Percentiles rank a stretch among this genome's conserved stretches.
phyloP scores from a whole-genome alignment of 2,113 vertebrate species.

The Upupa epops region DNA sequence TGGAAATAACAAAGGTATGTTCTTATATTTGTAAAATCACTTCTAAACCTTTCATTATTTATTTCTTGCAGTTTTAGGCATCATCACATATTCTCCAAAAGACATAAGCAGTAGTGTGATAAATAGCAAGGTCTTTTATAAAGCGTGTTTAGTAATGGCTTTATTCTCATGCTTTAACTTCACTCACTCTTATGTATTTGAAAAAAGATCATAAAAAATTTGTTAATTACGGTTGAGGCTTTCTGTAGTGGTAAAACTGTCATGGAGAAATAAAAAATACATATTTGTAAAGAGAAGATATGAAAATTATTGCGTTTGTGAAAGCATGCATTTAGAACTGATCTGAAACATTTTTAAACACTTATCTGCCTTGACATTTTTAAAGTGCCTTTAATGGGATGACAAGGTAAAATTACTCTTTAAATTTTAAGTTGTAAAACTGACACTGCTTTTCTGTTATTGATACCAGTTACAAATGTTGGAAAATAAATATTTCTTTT shows the following conservation, averaged over 20 bases:
- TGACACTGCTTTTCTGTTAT: neutral
- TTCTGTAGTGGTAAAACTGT: neutral
- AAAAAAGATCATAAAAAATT: neutral
- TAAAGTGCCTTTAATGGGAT: neutral
- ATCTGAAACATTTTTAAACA: neutral
- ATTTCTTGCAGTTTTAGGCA: neutral
- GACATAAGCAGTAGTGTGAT: neutral
- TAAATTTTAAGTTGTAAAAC: neutral
- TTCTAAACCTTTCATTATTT: neutral
- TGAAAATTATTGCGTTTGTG: neutral
- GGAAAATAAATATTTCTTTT: neutral
- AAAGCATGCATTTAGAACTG: neutral
- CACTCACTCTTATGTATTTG: neutral
- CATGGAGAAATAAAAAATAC: neutral
- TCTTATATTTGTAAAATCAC: neutral
- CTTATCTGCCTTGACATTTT: neutral
- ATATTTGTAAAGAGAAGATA: neutral
- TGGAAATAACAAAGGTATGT: constrained; percentile 96
- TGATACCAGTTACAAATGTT: neutral
- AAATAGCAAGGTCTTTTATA: neutral
- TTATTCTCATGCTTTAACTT: neutral
- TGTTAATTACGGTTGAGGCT: neutral
- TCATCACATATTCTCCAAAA: neutral
- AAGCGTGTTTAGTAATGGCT: neutral
- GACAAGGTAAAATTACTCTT: neutral